Evolutionary conservation across 2,113 vertebrate species (phyloP).

Genomic region (Furnarius figulus): DNA sequence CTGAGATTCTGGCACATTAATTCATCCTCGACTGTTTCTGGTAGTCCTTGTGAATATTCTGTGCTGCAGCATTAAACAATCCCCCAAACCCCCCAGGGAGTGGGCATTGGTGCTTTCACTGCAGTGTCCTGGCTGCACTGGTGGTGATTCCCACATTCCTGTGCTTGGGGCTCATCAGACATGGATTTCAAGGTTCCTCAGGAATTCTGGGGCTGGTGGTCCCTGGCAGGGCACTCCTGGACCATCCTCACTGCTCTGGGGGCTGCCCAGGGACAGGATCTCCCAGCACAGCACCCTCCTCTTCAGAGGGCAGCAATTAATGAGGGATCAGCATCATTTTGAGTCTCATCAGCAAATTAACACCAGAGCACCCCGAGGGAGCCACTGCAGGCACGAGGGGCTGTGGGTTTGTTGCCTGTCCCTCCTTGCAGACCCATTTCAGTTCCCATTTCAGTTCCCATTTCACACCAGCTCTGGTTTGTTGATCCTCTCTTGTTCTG

Average conservation of each 20-base stretch:
- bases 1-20: neutral
- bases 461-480: accelerated
- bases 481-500: accelerated
- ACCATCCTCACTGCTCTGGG: accelerated
- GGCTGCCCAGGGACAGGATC: neutral
- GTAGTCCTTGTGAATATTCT: neutral
- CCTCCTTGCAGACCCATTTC: neutral
- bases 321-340: accelerated
- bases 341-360: neutral
- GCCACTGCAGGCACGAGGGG: neutral
- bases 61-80: neutral
- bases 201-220: accelerated
- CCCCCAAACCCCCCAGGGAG: accelerated
- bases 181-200: accelerated
- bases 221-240: neutral
- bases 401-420: accelerated
- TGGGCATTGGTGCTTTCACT: accelerated
- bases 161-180: neutral
- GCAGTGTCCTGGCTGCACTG: accelerated
- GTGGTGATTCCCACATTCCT: accelerated
- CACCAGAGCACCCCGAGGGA: too few relatives aligned
- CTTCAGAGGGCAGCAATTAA: neutral
- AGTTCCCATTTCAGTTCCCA: neutral
- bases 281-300: neutral
- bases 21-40: neutral